Evolutionary conservation across 2,888 invertebrate genomes (phyloP).

Genomic region (Xestia rhomboidea): DNA sequence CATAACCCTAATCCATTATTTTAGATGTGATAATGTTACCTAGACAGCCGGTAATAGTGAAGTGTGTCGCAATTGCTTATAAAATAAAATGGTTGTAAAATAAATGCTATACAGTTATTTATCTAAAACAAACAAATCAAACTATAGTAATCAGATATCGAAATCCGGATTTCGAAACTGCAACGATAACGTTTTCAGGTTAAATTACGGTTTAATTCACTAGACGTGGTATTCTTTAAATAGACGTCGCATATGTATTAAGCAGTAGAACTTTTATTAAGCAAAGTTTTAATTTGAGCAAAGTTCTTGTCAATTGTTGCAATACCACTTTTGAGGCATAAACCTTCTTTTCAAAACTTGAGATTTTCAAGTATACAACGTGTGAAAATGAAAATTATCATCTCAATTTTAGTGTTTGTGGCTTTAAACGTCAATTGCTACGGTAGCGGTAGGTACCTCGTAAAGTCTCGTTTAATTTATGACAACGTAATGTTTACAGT

Average conservation of each 20-base stretch:
- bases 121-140: constrained; percentile 44
- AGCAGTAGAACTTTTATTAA: not conserved
- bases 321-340: not conserved
- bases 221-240: constrained; percentile 12
- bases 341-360: not conserved
- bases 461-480: not conserved
- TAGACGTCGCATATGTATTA: not conserved
- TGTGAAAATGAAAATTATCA: constrained; percentile 47
- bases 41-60: not conserved
- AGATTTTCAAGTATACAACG: not conserved
- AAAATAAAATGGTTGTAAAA: constrained; percentile 8
- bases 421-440: constrained; percentile 37
- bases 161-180: constrained; percentile 50
- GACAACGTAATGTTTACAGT: not conserved
- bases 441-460: constrained; percentile 26
- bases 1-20: not conserved
- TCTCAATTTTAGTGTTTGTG: constrained; percentile 21
- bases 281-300: not conserved
- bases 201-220: constrained; percentile 20
- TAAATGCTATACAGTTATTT: not conserved
- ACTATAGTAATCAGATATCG: constrained; percentile 26
- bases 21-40: not conserved
- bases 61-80: constrained; percentile 4
- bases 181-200: constrained; percentile 38
- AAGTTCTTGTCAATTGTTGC: not conserved